These are phyloP conservation scores for Lithophane semibrunnea DNA, from an alignment of 2,888 invertebrate genomes.

Conservation along the genomic window DNA sequence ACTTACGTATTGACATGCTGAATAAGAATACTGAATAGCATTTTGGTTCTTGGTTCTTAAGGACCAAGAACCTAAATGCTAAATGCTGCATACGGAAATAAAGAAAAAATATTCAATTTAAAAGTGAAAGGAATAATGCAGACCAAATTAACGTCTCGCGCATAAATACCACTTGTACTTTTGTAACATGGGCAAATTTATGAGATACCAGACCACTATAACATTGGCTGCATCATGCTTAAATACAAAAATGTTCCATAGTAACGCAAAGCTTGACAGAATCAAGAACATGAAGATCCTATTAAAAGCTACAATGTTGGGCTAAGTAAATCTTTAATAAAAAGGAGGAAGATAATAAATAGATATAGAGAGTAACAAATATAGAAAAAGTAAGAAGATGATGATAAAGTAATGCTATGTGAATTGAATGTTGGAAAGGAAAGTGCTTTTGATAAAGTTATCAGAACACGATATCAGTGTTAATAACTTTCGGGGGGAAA, in stretches of 20 bases:
- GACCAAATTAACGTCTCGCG: constrained; percentile 28
- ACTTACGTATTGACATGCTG: not conserved
- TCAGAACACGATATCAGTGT: no score
- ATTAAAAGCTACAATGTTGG: not conserved
- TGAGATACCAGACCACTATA: not conserved
- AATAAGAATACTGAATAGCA: constrained; percentile 15
- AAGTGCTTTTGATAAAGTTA: not conserved
- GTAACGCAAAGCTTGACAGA: not conserved
- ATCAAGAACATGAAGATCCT: not conserved
- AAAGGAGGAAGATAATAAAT: not conserved
- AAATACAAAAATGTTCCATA: not conserved
- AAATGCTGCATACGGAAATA: constrained; percentile 19
- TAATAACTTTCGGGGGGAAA: no score
- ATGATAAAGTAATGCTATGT: not conserved
- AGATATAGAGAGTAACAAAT: not conserved
- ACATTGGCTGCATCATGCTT: not conserved
- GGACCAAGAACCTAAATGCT: no score
- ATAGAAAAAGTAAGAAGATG: not conserved
- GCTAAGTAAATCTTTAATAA: not conserved
- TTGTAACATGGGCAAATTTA: constrained; percentile 16
- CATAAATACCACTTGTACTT: constrained; percentile 40
- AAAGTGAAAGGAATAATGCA: constrained; percentile 53
- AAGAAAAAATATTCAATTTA: constrained; percentile 1
- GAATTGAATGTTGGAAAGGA: not conserved
- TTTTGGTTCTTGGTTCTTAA: not conserved